A percentile compares a stretch with the other conserved stretches of the same genome.
These are phyloP conservation scores for Enteromius radiatus DNA, from an alignment of 2,797 vertebrate species.

Conservation along the genomic window DNA sequence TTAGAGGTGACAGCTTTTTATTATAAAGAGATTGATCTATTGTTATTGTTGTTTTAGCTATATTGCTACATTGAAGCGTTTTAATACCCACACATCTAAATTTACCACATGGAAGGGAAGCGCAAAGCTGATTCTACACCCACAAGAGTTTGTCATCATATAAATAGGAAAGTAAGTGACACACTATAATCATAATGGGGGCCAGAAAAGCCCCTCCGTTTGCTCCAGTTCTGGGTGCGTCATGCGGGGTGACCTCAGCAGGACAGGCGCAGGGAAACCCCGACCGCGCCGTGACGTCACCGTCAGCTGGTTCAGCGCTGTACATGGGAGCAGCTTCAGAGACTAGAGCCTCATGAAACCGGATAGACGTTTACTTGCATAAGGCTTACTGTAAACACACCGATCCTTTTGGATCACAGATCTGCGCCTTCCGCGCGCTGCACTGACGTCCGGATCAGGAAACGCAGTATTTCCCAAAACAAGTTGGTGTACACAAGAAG, in stretches of 20 bases:
- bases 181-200: background rate
- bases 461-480: conserved; percentile 46
- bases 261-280: conserved; percentile 50
- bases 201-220: background rate
- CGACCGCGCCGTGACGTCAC: conserved; percentile 40
- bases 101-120: background rate
- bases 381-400: background rate
- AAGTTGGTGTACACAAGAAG: conserved; percentile 27
- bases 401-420: background rate
- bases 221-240: conserved; percentile 21
- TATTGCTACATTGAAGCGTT: background rate
- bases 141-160: background rate
- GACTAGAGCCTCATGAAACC: background rate
- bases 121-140: background rate
- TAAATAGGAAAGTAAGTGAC: background rate
- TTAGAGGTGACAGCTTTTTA: background rate
- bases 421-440: conserved; percentile 5
- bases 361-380: background rate
- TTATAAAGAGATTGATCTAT: background rate
- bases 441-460: conserved; percentile 68
- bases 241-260: conserved; percentile 3
- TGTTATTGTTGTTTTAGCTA: background rate
- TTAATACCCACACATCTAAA: background rate
- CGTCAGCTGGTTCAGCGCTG: conserved; percentile 44
- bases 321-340: background rate